Evolutionary conservation across 2,113 vertebrate genomes (phyloP).

Genomic region (Falcunculus frontatus): DNA sequence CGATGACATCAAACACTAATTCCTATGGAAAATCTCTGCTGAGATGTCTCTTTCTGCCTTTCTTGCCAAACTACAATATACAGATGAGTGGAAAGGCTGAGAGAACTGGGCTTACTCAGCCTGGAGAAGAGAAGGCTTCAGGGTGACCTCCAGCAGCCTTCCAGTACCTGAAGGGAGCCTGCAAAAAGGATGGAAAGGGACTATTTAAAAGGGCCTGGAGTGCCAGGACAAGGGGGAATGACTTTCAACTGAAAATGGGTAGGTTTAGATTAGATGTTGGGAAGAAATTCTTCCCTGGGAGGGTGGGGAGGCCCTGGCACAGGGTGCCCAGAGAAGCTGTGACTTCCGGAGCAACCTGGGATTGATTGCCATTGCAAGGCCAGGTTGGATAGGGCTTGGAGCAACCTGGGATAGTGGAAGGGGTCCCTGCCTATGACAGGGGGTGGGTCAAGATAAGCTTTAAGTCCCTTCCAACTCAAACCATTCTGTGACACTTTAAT

Average conservation of each 20-base stretch:
- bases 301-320: not conserved
- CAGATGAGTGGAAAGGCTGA: not conserved
- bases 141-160: not conserved
- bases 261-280: not conserved
- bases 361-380: no score
- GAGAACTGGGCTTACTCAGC: not conserved
- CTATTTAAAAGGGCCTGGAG: not conserved
- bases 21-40: not conserved
- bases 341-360: no score
- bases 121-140: not conserved
- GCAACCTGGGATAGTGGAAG: fast-evolving
- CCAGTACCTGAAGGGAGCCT: not conserved
- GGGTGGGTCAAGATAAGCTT: not conserved
- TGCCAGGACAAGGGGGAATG: not conserved
- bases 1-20: not conserved
- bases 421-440: not conserved
- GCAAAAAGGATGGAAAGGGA: not conserved
- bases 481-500: no score
- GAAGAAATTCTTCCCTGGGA: not conserved
- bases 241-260: not conserved
- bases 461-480: not conserved
- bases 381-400: fast-evolving
- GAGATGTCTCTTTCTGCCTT: not conserved
- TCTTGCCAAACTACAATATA: not conserved
- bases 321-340: not conserved